Percentiles rank a stretch among this genome's conserved stretches.
Conservation (phyloP, 2,113 vertebrate species). For the Vidua chalybeata region DNA sequence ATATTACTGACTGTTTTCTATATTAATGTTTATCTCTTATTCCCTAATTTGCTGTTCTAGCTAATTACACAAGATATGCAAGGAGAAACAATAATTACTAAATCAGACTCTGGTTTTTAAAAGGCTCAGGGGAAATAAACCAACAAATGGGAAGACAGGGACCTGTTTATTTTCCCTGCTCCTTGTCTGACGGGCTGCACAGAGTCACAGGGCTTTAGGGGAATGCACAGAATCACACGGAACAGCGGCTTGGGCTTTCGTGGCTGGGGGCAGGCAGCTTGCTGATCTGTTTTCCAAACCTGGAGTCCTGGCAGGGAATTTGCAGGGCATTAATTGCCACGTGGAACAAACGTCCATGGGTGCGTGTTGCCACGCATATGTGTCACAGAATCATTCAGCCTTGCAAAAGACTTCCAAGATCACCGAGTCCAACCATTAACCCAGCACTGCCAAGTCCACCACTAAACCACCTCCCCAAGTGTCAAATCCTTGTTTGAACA, state of each 20-base stretch:
- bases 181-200: neutral
- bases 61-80: slow-evolving; percentile 48
- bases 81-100: slow-evolving; percentile 39
- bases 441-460: neutral
- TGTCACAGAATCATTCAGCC: neutral
- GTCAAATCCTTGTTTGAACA: neutral
- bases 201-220: neutral
- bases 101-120: slow-evolving; percentile 18
- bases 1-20: neutral
- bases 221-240: fast-evolving
- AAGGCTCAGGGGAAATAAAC: slow-evolving; percentile 49
- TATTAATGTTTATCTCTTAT: slow-evolving; percentile 19
- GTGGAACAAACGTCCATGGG: neutral
- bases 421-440: neutral
- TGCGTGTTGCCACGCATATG: neutral
- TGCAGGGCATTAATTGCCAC: neutral
- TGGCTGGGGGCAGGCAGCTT: neutral
- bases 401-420: neutral
- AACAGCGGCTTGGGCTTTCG: neutral
- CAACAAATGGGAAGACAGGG: slow-evolving; percentile 2
- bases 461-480: neutral
- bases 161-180: slow-evolving; percentile 1
- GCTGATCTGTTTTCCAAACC: neutral
- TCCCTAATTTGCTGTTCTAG: slow-evolving; percentile 38
- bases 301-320: neutral